These are phyloP conservation scores for Oncorhynchus clarkii DNA, from an alignment of 2,113 vertebrate genomes.

Conservation along the genomic window DNA sequence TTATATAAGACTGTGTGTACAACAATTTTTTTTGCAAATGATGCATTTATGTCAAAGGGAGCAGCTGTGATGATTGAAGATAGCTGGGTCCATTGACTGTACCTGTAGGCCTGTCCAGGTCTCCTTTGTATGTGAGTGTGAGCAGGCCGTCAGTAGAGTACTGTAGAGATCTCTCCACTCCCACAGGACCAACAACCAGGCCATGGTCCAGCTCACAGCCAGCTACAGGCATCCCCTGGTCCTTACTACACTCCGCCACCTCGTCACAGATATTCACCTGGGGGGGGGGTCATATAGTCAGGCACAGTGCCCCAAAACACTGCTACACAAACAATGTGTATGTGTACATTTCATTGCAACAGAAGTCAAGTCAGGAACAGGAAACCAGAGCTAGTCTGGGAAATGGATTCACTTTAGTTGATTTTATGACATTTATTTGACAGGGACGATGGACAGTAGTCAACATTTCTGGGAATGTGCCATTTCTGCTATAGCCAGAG, in stretches of 20 bases:
- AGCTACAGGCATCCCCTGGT: slow-evolving; percentile 46
- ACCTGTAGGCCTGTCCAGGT: slow-evolving; percentile 67
- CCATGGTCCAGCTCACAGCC: slow-evolving; percentile 80
- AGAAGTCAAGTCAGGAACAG: too few species aligned
- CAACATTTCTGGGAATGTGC: too few species aligned
- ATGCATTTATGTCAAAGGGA: too few species aligned
- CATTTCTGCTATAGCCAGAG: too few species aligned
- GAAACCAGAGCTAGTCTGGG: too few species aligned
- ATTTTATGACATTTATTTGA: too few species aligned
- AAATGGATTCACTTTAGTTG: too few species aligned
- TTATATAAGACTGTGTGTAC: too few species aligned
- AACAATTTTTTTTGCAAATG: too few species aligned
- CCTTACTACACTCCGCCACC: slow-evolving; percentile 65
- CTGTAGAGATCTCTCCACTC: slow-evolving; percentile 77
- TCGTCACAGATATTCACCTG: slow-evolving; percentile 88
- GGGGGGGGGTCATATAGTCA: neutral
- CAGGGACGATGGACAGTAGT: too few species aligned
- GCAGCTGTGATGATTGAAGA: neutral
- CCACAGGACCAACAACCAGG: slow-evolving; percentile 64
- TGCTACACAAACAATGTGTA: neutral
- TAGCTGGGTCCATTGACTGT: neutral
- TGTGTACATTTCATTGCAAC: neutral
- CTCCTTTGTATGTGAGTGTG: slow-evolving; percentile 83
- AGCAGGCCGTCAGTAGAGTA: slow-evolving; percentile 83
- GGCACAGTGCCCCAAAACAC: neutral